Conservation (phyloP, 1,140 invertebrate genomes). For the Antheraea mylitta region DNA sequence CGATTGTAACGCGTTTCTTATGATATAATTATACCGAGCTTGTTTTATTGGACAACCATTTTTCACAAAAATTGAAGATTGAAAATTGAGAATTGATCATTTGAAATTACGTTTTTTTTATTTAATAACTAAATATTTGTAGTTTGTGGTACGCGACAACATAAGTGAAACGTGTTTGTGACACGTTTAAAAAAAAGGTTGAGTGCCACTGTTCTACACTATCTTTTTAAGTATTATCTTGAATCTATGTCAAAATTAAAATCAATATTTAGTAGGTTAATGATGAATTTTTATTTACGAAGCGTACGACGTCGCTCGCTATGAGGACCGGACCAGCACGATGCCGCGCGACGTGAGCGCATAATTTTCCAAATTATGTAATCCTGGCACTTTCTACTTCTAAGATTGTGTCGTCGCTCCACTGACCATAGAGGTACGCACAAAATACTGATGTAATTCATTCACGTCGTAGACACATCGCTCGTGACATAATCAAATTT, state of each 20-base stretch:
- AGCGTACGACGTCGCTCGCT: not conserved
- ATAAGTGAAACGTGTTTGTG: no score
- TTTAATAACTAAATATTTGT: no score
- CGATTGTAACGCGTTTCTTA: no score
- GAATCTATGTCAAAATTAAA: not conserved
- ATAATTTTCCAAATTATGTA: constrained; percentile 31
- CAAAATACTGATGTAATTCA: constrained; percentile 10
- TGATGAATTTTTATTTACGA: not conserved
- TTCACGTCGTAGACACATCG: not conserved
- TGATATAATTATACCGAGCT: no score
- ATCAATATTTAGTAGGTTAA: constrained; percentile 1
- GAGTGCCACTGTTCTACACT: no score
- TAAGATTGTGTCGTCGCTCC: constrained; percentile 10
- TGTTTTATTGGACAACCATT: no score
- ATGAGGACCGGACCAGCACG: not conserved
- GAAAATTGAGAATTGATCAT: no score
- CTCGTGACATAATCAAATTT: not conserved
- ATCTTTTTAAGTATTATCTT: not conserved
- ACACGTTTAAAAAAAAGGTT: no score
- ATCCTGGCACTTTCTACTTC: constrained; percentile 33
- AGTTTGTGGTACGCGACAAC: no score
- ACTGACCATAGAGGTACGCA: constrained; percentile 6
- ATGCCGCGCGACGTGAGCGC: constrained; percentile 17
- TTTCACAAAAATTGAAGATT: no score
- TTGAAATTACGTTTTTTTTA: no score